Conservation (phyloP, 2,113 vertebrate species). For the Pavo muticus region DNA sequence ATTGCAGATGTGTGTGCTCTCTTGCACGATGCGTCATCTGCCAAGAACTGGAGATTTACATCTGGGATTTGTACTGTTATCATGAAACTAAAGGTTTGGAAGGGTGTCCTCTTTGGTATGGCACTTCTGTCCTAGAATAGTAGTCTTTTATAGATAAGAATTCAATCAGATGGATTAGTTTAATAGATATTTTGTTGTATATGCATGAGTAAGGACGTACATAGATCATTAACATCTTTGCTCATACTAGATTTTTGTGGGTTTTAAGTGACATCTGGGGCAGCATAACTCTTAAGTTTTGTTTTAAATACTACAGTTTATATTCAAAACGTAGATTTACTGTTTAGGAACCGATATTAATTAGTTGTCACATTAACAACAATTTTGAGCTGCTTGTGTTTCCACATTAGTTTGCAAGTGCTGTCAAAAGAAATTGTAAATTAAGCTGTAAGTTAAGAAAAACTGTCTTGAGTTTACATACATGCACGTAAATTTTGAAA, state of each 20-base stretch:
- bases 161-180: slow-evolving; percentile 43
- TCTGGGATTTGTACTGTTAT: slow-evolving; percentile 73
- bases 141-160: slow-evolving; percentile 59
- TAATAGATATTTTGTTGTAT: slow-evolving; percentile 14
- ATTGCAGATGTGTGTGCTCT: slow-evolving; percentile 72
- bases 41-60: slow-evolving; percentile 74
- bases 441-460: slow-evolving; percentile 44
- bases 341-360: slow-evolving; percentile 36
- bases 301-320: neutral
- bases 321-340: slow-evolving; percentile 38
- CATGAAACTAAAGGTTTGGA: slow-evolving; percentile 73
- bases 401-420: slow-evolving; percentile 41
- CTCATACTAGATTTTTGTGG: slow-evolving; percentile 21
- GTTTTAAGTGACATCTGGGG: slow-evolving; percentile 38
- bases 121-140: slow-evolving; percentile 58
- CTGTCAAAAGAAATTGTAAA: neutral
- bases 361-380: neutral
- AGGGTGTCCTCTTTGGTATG: slow-evolving; percentile 62
- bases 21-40: slow-evolving; percentile 66
- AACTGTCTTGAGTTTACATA: slow-evolving; percentile 1
- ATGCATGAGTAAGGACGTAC: neutral
- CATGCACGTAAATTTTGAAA: slow-evolving; percentile 22
- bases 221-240: slow-evolving; percentile 1
- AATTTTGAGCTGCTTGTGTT: slow-evolving; percentile 35
- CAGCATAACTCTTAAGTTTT: slow-evolving; percentile 9